Evolutionary conservation across 2,888 invertebrate species (phyloP).

Genomic region (Diarsia dahlii): DNA sequence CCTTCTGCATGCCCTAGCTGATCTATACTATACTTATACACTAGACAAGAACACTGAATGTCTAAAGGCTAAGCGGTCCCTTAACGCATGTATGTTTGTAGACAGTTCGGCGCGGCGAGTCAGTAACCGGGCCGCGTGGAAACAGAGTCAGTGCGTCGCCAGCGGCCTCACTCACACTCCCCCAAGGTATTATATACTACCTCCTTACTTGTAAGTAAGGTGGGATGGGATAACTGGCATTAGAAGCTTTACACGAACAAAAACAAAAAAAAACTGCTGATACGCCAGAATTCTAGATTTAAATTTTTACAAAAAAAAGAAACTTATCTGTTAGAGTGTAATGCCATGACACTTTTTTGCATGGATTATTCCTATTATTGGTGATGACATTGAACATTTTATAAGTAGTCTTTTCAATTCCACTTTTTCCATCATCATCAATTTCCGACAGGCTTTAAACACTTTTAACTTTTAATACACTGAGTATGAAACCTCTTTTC

Average conservation of each 20-base stretch:
- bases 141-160: slow-evolving; percentile 96
- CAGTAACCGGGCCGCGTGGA: slow-evolving; percentile 95
- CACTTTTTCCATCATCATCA: slow-evolving; percentile 30
- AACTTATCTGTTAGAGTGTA: not conserved
- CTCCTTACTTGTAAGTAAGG: slow-evolving; percentile 17
- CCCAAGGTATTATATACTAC: slow-evolving; percentile 79
- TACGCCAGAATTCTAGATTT: not conserved
- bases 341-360: slow-evolving; percentile 9
- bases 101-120: slow-evolving; percentile 97
- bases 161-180: slow-evolving; percentile 92
- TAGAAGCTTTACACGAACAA: slow-evolving; percentile 8
- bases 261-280: slow-evolving; percentile 8
- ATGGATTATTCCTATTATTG: slow-evolving; percentile 10
- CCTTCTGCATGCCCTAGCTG: slow-evolving; percentile 58
- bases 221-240: slow-evolving; percentile 16
- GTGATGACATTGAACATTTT: slow-evolving; percentile 8
- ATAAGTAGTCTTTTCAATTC: slow-evolving; percentile 12
- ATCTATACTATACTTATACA: slow-evolving; percentile 63
- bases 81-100: slow-evolving; percentile 95
- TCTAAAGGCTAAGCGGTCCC: slow-evolving; percentile 84
- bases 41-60: slow-evolving; percentile 70
- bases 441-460: slow-evolving; percentile 37
- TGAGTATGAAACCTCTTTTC: slow-evolving; percentile 13
- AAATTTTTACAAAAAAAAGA: not conserved
- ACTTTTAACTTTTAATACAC: slow-evolving; percentile 35